Evolutionary conservation across 2,113 vertebrate genomes (phyloP).

Genomic region (Antigone vipio): DNA sequence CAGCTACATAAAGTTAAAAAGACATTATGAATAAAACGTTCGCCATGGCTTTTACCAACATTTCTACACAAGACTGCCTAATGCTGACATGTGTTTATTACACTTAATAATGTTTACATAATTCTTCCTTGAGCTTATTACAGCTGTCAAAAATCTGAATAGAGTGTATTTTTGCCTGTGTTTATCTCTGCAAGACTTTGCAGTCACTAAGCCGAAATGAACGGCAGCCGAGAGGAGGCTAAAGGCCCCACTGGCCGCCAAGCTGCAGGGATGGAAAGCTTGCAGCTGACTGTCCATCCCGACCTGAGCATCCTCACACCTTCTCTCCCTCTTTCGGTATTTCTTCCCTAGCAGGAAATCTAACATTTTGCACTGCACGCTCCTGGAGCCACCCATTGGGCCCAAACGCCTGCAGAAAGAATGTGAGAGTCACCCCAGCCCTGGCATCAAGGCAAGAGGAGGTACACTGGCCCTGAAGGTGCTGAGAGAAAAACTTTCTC

Average conservation of each 20-base stretch:
- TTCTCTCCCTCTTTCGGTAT: background rate
- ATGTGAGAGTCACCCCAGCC: accelerated
- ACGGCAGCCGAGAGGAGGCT: background rate
- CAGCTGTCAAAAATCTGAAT: conserved; percentile 71
- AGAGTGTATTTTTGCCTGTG: conserved; percentile 4
- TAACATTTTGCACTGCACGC: accelerated
- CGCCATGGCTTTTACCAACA: conserved; percentile 60
- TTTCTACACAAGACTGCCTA: conserved; percentile 69
- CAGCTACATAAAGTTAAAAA: conserved; percentile 79
- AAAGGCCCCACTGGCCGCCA: background rate
- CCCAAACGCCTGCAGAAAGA: background rate
- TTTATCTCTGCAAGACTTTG: conserved; percentile 56
- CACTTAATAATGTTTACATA: conserved; percentile 80
- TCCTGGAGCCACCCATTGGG: accelerated
- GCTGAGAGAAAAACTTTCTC: background rate
- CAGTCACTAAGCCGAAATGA: conserved; percentile 27
- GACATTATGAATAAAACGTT: conserved; percentile 72
- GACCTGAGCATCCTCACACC: background rate
- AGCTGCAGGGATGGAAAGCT: background rate
- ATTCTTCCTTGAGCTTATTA: conserved; percentile 75
- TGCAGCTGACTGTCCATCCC: background rate
- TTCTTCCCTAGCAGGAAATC: background rate
- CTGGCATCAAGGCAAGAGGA: too few species aligned
- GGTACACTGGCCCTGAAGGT: too few species aligned
- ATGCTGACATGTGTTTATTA: conserved; percentile 75